Conservation (phyloP, 2,888 invertebrate species). For the Idaea straminata region DNA sequence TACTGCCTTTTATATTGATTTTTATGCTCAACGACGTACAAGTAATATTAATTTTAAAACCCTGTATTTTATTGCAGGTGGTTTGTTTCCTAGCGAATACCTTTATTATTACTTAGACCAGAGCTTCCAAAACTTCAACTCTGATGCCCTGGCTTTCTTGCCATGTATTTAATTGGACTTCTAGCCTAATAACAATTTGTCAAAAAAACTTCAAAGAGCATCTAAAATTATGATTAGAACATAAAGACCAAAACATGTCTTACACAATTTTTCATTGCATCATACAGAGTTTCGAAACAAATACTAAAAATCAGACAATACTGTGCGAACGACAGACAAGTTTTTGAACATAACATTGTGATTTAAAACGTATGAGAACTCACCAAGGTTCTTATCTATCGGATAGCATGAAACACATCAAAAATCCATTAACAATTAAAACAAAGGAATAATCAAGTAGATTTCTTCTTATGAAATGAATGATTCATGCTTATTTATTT, state of each 20-base stretch:
- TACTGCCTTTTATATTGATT: neutral
- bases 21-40: neutral
- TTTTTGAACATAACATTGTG: neutral
- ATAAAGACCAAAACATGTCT: neutral
- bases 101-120: neutral
- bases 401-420: conserved; percentile 67
- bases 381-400: conserved; percentile 77
- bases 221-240: too few species aligned
- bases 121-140: neutral
- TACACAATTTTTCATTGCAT: neutral
- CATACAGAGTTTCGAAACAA: neutral
- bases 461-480: conserved; percentile 6
- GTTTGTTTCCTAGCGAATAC: neutral
- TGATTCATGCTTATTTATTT: conserved; percentile 28
- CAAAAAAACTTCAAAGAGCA: too few species aligned
- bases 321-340: neutral
- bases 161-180: too few species aligned
- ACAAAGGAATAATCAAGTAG: neutral
- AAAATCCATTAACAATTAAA: conserved; percentile 22
- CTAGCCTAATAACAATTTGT: too few species aligned
- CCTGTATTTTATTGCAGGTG: neutral
- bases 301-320: neutral
- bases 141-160: too few species aligned
- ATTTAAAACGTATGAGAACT: conserved; percentile 43
- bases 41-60: neutral